Percentiles rank a stretch among this genome's conserved stretches.
phyloP scores from a whole-genome alignment of 2,888 invertebrate species.

The Noctua fimbriata region DNA sequence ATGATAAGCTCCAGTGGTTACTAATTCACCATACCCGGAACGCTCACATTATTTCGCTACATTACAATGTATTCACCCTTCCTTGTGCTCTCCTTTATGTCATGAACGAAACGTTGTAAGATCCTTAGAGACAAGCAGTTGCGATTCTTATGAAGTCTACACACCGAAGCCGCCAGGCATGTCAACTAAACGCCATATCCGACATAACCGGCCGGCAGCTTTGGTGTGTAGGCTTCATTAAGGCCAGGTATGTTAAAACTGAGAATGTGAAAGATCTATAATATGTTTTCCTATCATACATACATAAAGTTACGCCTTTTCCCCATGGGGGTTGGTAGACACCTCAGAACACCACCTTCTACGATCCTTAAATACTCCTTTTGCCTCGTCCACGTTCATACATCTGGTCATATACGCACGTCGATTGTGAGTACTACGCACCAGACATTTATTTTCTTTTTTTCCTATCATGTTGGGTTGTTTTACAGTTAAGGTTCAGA shows the following conservation, averaged over 20 bases:
- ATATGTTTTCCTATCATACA: too few relatives aligned
- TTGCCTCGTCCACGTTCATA: too few relatives aligned
- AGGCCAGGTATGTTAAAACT: neutral
- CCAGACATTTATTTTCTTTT: too few relatives aligned
- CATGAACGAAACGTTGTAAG: neutral
- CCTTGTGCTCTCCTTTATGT: neutral
- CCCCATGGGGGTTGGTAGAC: too few relatives aligned
- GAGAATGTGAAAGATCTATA: neutral
- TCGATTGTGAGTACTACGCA: too few relatives aligned
- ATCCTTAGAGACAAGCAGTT: neutral
- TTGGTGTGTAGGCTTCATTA: neutral
- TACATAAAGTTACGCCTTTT: too few relatives aligned
- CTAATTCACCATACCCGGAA: neutral
- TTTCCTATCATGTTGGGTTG: too few relatives aligned
- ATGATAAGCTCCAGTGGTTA: neutral
- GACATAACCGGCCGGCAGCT: neutral
- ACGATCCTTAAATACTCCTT: too few relatives aligned
- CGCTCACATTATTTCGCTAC: neutral
- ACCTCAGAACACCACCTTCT: too few relatives aligned
- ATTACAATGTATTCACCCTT: neutral
- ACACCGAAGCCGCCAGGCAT: neutral
- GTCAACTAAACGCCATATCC: neutral
- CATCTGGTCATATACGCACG: too few relatives aligned
- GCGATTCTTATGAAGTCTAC: neutral
- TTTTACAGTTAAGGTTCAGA: too few relatives aligned